Percentiles rank a stretch among this genome's conserved stretches.
These are phyloP conservation scores for Sciurus carolinensis DNA, from an alignment of 2,797 vertebrate species.

Conservation along the genomic window DNA sequence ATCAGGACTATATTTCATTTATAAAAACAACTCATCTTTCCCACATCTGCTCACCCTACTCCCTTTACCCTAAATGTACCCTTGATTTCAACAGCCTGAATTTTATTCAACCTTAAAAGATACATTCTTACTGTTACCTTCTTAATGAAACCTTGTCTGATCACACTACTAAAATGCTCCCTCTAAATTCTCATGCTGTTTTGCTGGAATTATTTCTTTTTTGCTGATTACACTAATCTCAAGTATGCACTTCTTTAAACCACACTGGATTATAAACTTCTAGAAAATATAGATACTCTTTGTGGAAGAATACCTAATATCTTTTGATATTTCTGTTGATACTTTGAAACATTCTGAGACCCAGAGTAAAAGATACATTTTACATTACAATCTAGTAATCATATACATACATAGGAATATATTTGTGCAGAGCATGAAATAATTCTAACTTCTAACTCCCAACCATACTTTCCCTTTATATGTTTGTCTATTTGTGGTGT, in stretches of 20 bases:
- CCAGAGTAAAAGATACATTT: conserved; percentile 45
- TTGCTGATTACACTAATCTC: conserved; percentile 37
- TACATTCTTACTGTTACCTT: conserved; percentile 54
- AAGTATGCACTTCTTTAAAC: conserved; percentile 37
- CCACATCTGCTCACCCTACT: background rate
- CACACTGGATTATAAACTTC: conserved; percentile 14
- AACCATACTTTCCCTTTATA: background rate
- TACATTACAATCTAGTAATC: conserved; percentile 37
- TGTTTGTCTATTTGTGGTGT: background rate
- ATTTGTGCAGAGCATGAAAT: conserved; percentile 9
- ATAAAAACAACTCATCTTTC: conserved; percentile 23
- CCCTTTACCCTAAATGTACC: background rate
- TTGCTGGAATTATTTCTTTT: conserved; percentile 9
- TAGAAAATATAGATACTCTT: conserved; percentile 30
- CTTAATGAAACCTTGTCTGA: background rate
- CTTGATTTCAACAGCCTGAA: conserved; percentile 29
- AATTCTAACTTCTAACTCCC: conserved; percentile 14
- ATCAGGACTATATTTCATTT: background rate
- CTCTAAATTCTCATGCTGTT: conserved; percentile 38
- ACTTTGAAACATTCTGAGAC: conserved; percentile 54
- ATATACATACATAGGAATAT: background rate
- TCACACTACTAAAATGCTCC: conserved; percentile 10
- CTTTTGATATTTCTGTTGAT: background rate
- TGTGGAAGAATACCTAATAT: conserved; percentile 53
- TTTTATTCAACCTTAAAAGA: conserved; percentile 50